phyloP scores from a whole-genome alignment of 2,797 vertebrate genomes.

The Ctenopoma kingsleyae region DNA sequence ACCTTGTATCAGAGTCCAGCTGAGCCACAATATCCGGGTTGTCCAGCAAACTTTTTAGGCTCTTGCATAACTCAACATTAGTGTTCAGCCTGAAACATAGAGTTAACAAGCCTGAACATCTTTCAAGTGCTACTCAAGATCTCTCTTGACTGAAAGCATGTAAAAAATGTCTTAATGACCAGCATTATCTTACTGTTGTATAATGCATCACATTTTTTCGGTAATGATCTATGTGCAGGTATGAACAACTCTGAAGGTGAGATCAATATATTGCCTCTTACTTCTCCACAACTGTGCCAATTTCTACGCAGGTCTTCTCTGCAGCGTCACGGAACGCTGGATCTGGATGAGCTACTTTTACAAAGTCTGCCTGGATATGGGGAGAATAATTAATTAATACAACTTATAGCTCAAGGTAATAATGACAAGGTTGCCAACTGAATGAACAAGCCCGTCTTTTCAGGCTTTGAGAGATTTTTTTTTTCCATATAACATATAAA shows the following conservation, averaged over 20 bases:
- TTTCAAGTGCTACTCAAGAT: not conserved
- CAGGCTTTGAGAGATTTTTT: not conserved
- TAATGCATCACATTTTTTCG: not conserved
- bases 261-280: conserved; percentile 68
- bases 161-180: not conserved
- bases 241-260: not conserved
- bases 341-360: conserved; percentile 96
- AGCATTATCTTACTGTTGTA: not conserved
- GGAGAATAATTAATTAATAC: conserved; percentile 21
- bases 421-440: not conserved
- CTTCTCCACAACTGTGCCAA: conserved; percentile 96
- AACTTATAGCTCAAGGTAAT: not conserved
- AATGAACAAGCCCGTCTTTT: not conserved
- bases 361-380: conserved; percentile 92
- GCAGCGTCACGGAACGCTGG: conserved; percentile 92
- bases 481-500: not conserved
- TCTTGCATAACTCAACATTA: conserved; percentile 92
- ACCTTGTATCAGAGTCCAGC: conserved; percentile 95
- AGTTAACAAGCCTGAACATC: conserved; percentile 1
- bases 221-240: not conserved
- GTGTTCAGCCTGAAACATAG: conserved; percentile 92
- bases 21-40: conserved; percentile 85
- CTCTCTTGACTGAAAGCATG: not conserved
- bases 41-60: conserved; percentile 89
- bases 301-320: conserved; percentile 92